These are phyloP conservation scores for Syrmaticus mikado DNA, from an alignment of 2,113 vertebrate species.

Conservation along the genomic window DNA sequence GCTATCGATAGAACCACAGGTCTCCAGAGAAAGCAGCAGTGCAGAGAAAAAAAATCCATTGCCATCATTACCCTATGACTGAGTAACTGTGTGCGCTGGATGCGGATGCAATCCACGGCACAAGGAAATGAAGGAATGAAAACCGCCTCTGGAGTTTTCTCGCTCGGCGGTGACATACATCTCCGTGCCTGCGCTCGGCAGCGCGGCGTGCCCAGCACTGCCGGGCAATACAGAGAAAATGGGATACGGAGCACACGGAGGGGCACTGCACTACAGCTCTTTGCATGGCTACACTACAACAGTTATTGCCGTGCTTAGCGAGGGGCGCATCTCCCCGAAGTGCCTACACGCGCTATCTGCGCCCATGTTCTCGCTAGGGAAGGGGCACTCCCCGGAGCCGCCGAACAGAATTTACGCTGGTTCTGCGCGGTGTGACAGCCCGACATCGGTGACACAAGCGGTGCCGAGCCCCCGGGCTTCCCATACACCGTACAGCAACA, in stretches of 20 bases:
- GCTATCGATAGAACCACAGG: conserved; percentile 26
- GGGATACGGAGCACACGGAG: conserved; percentile 22
- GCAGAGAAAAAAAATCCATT: conserved; percentile 47
- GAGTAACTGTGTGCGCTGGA: conserved; percentile 54
- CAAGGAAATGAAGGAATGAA: conserved; percentile 51
- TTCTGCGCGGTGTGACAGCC: conserved; percentile 2
- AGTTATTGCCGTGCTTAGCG: conserved; percentile 4
- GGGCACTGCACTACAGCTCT: not conserved
- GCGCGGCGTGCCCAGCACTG: conserved; percentile 47
- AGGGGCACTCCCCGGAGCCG: not conserved
- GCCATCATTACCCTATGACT: conserved; percentile 46
- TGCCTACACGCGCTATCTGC: not conserved
- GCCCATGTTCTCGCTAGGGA: not conserved
- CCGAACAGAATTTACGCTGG: not conserved
- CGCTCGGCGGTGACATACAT: conserved; percentile 10
- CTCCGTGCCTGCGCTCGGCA: conserved; percentile 25
- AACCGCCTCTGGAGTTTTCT: conserved; percentile 25
- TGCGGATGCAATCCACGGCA: conserved; percentile 41
- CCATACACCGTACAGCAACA: not conserved
- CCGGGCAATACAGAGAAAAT: conserved; percentile 24
- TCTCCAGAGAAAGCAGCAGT: conserved; percentile 55
- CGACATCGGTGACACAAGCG: not conserved
- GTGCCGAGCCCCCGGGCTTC: not conserved
- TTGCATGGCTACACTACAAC: not conserved
- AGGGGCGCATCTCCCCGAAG: not conserved